Conservation (phyloP, 2,113 vertebrate species). For the Larimichthys crocea region DNA sequence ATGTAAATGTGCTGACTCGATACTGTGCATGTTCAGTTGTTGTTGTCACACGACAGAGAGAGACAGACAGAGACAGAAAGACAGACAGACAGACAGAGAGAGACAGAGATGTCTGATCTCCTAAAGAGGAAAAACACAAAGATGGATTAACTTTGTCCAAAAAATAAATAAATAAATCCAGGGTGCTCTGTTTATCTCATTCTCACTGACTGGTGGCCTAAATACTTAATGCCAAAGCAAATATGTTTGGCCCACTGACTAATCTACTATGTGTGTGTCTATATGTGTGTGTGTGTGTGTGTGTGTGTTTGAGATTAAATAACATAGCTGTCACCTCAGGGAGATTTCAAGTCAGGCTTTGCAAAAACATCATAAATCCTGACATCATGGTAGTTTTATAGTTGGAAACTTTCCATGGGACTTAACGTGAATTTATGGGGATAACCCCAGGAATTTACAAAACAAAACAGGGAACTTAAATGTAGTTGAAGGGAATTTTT, state of each 20-base stretch:
- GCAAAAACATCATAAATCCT: neutral
- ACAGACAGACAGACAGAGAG: no score
- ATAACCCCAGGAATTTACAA: no score
- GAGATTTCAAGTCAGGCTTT: neutral
- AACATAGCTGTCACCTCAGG: conserved; percentile 13
- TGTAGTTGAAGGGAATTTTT: no score
- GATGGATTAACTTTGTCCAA: conserved; percentile 66
- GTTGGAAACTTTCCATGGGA: no score
- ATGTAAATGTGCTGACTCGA: conserved; percentile 64
- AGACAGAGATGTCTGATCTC: conserved; percentile 39
- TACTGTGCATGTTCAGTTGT: conserved; percentile 33
- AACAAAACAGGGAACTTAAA: no score
- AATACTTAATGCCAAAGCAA: conserved; percentile 78
- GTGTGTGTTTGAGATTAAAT: conserved; percentile 36
- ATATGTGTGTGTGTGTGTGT: neutral
- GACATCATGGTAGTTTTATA: neutral
- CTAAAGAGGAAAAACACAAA: conserved; percentile 5
- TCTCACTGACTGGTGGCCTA: conserved; percentile 67
- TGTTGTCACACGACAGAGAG: conserved; percentile 26
- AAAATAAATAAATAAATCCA: conserved; percentile 44
- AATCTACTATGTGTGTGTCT: conserved; percentile 33
- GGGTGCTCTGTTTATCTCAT: conserved; percentile 43
- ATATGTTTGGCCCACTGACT: conserved; percentile 55
- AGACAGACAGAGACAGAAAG: no score
- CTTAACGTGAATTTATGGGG: no score